Conservation (phyloP, 2,797 vertebrate species). For the Urosaurus nigricauda region DNA sequence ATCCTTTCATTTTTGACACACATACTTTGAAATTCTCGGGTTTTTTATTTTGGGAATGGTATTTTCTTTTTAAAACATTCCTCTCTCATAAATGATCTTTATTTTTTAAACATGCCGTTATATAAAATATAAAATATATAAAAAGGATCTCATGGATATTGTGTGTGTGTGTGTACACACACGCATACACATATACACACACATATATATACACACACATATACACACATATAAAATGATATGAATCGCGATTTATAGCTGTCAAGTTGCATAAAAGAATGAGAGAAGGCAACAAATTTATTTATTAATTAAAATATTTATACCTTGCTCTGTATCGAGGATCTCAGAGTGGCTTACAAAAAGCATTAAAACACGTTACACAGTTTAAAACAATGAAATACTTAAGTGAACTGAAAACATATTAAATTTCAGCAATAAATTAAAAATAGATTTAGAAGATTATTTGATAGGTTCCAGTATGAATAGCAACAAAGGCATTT, state of each 20-base stretch:
- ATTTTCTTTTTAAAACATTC: background rate
- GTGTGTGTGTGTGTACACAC: no score
- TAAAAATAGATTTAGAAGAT: no score
- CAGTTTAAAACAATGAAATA: no score
- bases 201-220: no score
- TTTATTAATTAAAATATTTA: no score
- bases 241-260: background rate
- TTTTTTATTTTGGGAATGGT: constrained; percentile 12
- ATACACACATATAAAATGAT: background rate
- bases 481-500: background rate
- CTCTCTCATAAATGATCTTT: background rate
- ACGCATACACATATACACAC: no score
- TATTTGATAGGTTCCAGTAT: background rate
- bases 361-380: no score
- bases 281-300: background rate
- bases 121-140: background rate
- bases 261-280: background rate
- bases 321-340: no score
- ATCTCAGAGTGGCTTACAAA: no score
- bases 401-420: no score
- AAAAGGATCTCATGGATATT: background rate
- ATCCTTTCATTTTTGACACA: constrained; percentile 38
- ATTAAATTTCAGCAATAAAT: no score
- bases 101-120: constrained; percentile 21
- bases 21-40: constrained; percentile 29